phyloP scores from a whole-genome alignment of 2,797 vertebrate genomes.

The Malurus splendens region DNA sequence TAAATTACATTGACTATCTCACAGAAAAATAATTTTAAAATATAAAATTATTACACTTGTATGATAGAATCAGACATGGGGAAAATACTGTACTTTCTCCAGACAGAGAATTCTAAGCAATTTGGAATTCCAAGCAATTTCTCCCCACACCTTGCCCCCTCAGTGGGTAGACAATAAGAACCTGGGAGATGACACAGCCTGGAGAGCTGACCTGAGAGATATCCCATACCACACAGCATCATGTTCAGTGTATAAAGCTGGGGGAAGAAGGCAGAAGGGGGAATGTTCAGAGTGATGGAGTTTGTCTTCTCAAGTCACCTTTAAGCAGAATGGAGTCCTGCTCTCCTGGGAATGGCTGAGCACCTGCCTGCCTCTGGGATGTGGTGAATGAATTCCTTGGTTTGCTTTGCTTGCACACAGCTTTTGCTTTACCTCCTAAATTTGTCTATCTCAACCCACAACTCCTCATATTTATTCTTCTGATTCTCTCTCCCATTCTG shows the following conservation, averaged over 20 bases:
- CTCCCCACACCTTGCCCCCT: background rate
- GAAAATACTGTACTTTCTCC: background rate
- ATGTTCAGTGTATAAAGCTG: background rate
- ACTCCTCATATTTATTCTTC: background rate
- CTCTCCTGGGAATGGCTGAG: background rate
- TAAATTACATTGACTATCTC: background rate
- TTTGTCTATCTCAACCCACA: background rate
- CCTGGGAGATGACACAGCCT: background rate
- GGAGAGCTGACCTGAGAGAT: background rate
- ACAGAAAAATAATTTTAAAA: background rate
- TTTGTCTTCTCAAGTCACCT: background rate
- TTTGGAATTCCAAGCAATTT: background rate
- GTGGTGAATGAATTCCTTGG: background rate
- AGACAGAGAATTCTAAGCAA: background rate
- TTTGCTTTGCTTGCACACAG: background rate
- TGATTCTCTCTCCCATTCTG: background rate
- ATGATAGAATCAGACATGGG: background rate
- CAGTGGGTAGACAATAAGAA: background rate
- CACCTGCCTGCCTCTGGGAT: background rate
- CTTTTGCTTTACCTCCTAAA: background rate
- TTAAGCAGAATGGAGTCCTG: background rate
- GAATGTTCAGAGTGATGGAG: background rate
- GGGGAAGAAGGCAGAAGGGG: background rate
- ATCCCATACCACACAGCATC: background rate
- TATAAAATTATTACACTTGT: background rate